phyloP scores from a whole-genome alignment of 1,140 invertebrate genomes.

The Drosophila aff. region DNA sequence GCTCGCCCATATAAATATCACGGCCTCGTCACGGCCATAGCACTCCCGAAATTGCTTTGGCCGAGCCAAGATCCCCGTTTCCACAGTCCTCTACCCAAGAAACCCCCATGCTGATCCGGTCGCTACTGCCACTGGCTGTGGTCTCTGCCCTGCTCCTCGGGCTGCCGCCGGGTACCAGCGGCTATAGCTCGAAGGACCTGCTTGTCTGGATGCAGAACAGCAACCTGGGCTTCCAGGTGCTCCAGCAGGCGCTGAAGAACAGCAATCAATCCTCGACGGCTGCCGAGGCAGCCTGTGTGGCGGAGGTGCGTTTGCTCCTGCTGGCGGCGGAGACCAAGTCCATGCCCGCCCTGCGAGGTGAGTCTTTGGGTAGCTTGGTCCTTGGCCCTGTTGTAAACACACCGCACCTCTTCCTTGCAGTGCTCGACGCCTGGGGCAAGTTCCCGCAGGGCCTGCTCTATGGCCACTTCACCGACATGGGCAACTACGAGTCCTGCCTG shows the following conservation, averaged over 20 bases:
- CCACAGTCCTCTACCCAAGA: background rate
- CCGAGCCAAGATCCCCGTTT: conserved; percentile 20
- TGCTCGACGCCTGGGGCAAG: conserved; percentile 79
- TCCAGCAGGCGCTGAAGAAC: conserved; percentile 42
- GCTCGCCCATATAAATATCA: conserved; percentile 7
- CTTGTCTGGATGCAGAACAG: conserved; percentile 64
- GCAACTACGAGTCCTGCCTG: conserved; percentile 73
- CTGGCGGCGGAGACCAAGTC: conserved; percentile 24
- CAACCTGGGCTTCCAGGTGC: conserved; percentile 67
- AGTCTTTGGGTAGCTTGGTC: background rate
- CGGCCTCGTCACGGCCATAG: conserved; percentile 1
- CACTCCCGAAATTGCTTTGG: conserved; percentile 3
- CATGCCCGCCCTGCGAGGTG: conserved; percentile 58
- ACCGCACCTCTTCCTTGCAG: conserved; percentile 24
- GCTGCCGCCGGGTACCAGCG: background rate
- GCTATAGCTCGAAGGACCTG: conserved; percentile 47
- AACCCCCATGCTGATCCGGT: background rate
- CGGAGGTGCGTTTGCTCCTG: conserved; percentile 36
- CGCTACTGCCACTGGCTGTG: conserved; percentile 6
- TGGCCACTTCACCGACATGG: conserved; percentile 73
- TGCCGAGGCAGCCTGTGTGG: conserved; percentile 30
- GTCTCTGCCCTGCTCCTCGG: background rate
- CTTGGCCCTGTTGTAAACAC: background rate
- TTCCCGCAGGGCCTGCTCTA: conserved; percentile 75
- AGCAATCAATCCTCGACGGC: conserved; percentile 4